Evolutionary conservation across 2,113 vertebrate genomes (phyloP), one percentile per base, ranked within the genome.

Genomic region (Heterotilapia buettikoferi): DNA sequence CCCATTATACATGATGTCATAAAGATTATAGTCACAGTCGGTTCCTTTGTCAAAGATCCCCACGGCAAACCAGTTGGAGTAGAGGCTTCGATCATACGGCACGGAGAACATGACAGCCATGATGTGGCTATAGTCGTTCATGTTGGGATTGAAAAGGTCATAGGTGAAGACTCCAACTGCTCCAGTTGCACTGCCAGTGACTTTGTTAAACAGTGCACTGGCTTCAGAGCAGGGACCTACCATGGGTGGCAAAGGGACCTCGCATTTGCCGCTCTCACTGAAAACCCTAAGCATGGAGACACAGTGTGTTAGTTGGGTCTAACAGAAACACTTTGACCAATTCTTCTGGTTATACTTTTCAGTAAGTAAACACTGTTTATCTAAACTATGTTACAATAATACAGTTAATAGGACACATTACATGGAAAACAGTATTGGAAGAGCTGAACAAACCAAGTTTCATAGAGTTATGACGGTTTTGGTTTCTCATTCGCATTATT

Each of bases 71-170:
- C 94, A 95, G 92, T 88, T 95, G 80, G 88, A 92, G 90, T 93
- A 95, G 29, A 94, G 83, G 45, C 45, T 86, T 1, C 92, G 87
- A 84, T 95, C 94, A 2, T 87, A 95, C 5, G 94, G 94, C 86
- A 95, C 94, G 0, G 94, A 95, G 86, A 82, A 95, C 94, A 95
- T 95, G 86, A 93, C 76, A 0, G 94, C 94, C 83, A 94, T 3
- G 47, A 91, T 2, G 71, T 95, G 93, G 87, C 3, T 93, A 50
- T 84, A 92, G 89, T 95, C 93, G 1, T 92, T 89, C 11, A 82
- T 19, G 13, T 92, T 80, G 1, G 59, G 3, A 3, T 94, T 94
- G 87, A 88, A 50, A 14, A 95, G 86, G 85, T 95, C 94, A 3
- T 93, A 95, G 80, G 94, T 95, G 54, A 94, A 92, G 71, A 95